Base-by-base conservation (phyloP, 1,140 invertebrate species). In the Drosophila melanica region DNA sequence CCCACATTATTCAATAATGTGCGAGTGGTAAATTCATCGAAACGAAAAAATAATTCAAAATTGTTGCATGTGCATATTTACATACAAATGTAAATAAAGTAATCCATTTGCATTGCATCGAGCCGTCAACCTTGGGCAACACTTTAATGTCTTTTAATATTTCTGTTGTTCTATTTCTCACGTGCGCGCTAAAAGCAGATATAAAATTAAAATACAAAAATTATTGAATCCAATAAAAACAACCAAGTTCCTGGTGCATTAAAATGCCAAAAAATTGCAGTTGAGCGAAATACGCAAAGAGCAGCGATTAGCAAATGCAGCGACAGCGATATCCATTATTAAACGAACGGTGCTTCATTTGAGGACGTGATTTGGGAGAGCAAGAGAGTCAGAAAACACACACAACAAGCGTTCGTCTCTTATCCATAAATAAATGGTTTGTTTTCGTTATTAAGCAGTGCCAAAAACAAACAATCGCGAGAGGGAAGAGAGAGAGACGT, bases 81-180 rank as follows among this genome's bases (percentile, higher is more conserved):
- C 23, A 35, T 48, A 62, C 18, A 35, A n/a, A n/a, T n/a, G n/a
- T 23, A 41, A 23, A 6, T n/a, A 45, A 48, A 48, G 33, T 37
- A 57, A 23, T 54, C 18, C 55, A 58, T 48, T 45, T 70, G 51
- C 10, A 20, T 20, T 35, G 42, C n/a, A n/a, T 12, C 11, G 53
- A 27, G 42, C 16, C 66, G 39, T 42, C 69, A 60, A 51, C 44
- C 62, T 76, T 76, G 73, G 73, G 44, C 41, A 58, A 45, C 39
- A 73, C 53, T 73, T 62, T 53, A 51, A 75, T 57, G 66, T 71
- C 54, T 77, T 67, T 59, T 74, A 76, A 54, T 78, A 81, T 87
- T 81, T 79, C 57, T 86, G 78, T 86, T 79, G 67, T 86, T 81
- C 77, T 84, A 69, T 81, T 86, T 87, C 71, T 59, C 69, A 85